phyloP scores from a whole-genome alignment of 2,113 vertebrate species.

The Callionymus lyra region DNA sequence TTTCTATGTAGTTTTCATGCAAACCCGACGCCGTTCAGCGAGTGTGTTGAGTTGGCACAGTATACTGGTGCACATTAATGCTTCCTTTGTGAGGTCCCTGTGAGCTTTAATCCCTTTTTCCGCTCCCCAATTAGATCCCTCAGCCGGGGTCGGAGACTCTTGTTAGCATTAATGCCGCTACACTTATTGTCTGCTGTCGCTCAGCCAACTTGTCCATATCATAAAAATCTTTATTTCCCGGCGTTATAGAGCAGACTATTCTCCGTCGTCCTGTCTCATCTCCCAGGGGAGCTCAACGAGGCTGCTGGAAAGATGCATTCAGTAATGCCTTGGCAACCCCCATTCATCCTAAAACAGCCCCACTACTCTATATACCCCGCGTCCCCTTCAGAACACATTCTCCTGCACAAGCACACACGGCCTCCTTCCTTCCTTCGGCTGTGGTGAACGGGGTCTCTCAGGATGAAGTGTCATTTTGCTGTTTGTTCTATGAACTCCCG shows the following conservation, averaged over 20 bases:
- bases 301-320: constrained; percentile 52
- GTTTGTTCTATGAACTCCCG: constrained; percentile 47
- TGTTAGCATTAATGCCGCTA: constrained; percentile 25
- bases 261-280: constrained; percentile 27
- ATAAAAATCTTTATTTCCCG: constrained; percentile 27
- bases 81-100: constrained; percentile 48
- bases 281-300: constrained; percentile 43
- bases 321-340: constrained; percentile 54
- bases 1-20: no score
- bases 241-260: constrained; percentile 9
- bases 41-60: constrained; percentile 30
- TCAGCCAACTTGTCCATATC: constrained; percentile 45
- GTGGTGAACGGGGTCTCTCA: constrained; percentile 15
- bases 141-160: constrained; percentile 35
- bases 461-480: constrained; percentile 37
- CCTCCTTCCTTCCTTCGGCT: constrained; percentile 23
- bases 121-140: constrained; percentile 50
- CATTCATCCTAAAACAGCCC: constrained; percentile 49
- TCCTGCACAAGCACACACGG: constrained; percentile 18
- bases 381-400: constrained; percentile 25
- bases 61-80: constrained; percentile 44
- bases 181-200: constrained; percentile 33
- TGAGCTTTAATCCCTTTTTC: constrained; percentile 50
- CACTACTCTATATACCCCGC: constrained; percentile 22
- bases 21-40: background rate